Conservation (phyloP, 2,888 invertebrate species). For the Petrolisthes manimaculis region DNA sequence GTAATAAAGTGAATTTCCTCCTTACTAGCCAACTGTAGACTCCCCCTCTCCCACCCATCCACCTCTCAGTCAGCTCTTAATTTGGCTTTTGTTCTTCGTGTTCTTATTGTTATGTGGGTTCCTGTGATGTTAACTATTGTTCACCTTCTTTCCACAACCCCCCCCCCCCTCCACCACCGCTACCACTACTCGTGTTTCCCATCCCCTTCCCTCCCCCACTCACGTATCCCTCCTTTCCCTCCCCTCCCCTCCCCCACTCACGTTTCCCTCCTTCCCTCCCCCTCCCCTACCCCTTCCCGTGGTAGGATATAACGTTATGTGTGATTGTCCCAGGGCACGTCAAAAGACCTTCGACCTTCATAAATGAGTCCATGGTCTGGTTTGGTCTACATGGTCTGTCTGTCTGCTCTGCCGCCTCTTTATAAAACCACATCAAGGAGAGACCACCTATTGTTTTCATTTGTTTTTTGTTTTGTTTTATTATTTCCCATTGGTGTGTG, state of each 20-base stretch:
- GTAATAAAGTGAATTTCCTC: too few species aligned
- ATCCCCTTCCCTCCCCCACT: not conserved
- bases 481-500: too few species aligned
- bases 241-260: constrained; percentile 23
- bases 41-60: not conserved
- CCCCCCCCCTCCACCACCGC: constrained; percentile 10
- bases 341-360: constrained; percentile 5
- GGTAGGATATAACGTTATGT: too few species aligned
- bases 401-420: too few species aligned
- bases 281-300: too few species aligned
- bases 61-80: constrained; percentile 13
- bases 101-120: constrained; percentile 33
- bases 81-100: constrained; percentile 43
- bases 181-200: not conserved
- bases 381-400: too few species aligned
- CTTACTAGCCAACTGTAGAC: too few species aligned
- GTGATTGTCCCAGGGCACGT: not conserved
- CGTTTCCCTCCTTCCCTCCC: not conserved
- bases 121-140: too few species aligned
- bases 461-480: too few species aligned
- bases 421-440: too few species aligned
- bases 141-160: not conserved
- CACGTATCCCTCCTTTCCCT: not conserved
- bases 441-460: too few species aligned
- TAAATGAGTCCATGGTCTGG: too few species aligned